These are phyloP conservation scores for Alcedo quadribrachys DNA, from an alignment of 2,797 vertebrate species.

Conservation along the genomic window DNA sequence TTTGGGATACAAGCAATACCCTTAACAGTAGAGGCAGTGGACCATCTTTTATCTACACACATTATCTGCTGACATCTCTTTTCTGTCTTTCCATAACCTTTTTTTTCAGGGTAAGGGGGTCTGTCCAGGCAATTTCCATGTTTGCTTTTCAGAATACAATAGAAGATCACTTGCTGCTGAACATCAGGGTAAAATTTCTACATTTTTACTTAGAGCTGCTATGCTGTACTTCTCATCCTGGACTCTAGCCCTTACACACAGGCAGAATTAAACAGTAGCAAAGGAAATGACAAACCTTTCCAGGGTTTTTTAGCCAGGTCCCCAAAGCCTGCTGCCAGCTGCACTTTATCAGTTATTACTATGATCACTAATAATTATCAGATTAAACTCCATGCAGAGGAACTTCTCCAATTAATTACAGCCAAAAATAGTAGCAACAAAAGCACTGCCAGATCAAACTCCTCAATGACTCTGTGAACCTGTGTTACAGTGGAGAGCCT, in stretches of 20 bases:
- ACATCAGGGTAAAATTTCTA: not conserved
- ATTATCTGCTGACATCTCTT: not conserved
- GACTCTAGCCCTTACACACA: not conserved
- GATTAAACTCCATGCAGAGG: conserved; percentile 18
- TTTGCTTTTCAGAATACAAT: not conserved
- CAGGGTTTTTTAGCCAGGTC: not conserved
- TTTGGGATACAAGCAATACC: no score
- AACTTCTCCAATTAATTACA: conserved; percentile 49
- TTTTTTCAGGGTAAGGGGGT: not conserved
- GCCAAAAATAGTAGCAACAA: conserved; percentile 27
- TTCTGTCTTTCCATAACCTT: not conserved
- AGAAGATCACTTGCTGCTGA: not conserved
- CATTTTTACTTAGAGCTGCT: not conserved
- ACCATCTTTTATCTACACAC: not conserved
- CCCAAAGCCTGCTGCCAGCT: conserved; percentile 21
- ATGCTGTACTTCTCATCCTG: not conserved
- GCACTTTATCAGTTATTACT: not conserved
- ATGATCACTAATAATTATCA: conserved; percentile 25
- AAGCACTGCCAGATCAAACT: conserved; percentile 24
- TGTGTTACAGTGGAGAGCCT: not conserved
- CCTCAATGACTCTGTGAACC: not conserved
- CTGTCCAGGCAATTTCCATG: not conserved
- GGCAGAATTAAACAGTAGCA: not conserved
- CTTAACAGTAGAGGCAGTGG: not conserved
- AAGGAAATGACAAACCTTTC: conserved; percentile 4